Evolutionary conservation across 2,888 invertebrate species (phyloP).

Genomic region (Lacanobia wlatinum): DNA sequence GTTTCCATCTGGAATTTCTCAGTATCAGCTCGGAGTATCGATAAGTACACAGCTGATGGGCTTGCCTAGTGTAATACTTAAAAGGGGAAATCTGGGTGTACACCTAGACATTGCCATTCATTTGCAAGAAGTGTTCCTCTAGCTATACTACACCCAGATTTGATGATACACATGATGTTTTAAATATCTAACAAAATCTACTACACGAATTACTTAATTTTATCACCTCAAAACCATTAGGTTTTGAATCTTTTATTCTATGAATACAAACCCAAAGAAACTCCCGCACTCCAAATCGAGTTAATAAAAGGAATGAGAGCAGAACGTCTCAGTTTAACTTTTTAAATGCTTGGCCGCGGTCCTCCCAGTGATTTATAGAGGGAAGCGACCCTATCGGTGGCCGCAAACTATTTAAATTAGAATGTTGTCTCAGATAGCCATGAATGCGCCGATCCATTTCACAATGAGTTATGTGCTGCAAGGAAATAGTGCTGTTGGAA

Average conservation of each 20-base stretch:
- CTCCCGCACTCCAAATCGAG: conserved; percentile 53
- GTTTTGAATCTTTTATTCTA: neutral
- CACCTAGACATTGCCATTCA: too few relatives aligned
- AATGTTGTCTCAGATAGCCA: conserved; percentile 81
- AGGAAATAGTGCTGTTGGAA: conserved; percentile 30
- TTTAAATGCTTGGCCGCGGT: conserved; percentile 76
- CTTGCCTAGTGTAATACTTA: too few relatives aligned
- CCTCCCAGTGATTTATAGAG: conserved; percentile 73
- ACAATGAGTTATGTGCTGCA: conserved; percentile 75
- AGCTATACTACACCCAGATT: too few relatives aligned
- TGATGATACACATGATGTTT: too few relatives aligned
- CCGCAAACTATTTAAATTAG: conserved; percentile 86
- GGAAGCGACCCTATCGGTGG: conserved; percentile 68
- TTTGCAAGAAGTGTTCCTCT: too few relatives aligned
- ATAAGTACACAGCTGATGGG: too few relatives aligned
- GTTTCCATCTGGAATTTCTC: too few relatives aligned
- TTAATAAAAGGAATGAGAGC: conserved; percentile 73
- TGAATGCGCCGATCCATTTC: conserved; percentile 70
- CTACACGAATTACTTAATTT: too few relatives aligned
- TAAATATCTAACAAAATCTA: too few relatives aligned
- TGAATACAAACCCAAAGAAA: conserved; percentile 19
- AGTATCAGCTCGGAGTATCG: too few relatives aligned
- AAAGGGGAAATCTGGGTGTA: too few relatives aligned
- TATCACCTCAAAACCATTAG: neutral
- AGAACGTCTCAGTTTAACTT: conserved; percentile 79